A percentile compares a stretch with the other conserved stretches of the same genome.
phyloP scores from a whole-genome alignment of 64 coral and sea anemone genomes.

The Platygyra sinensis region DNA sequence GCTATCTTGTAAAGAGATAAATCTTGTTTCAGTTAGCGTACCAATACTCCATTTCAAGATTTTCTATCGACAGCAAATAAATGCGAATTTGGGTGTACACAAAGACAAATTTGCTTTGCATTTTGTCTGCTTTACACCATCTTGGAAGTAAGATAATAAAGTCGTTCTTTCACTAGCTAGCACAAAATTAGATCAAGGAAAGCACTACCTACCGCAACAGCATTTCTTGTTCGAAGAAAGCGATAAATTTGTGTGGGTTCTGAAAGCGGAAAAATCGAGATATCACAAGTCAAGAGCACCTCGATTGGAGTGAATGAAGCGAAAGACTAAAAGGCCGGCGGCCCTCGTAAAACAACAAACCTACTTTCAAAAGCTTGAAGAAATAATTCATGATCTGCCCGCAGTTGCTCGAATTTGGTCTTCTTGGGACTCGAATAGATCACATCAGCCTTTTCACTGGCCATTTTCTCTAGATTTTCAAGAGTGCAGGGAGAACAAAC shows the following conservation, averaged over 20 bases:
- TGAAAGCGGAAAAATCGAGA: constrained; percentile 30
- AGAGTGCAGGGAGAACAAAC: neutral
- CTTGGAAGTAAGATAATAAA: neutral
- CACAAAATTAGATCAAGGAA: neutral
- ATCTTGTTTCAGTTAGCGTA: neutral
- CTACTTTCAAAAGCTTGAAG: constrained; percentile 95
- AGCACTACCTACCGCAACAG: constrained; percentile 76
- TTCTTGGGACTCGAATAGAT: constrained; percentile 73
- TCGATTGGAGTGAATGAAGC: neutral
- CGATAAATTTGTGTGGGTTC: constrained; percentile 99
- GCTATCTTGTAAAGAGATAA: neutral
- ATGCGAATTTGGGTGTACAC: neutral
- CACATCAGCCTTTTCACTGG: constrained; percentile 70
- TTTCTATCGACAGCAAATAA: neutral
- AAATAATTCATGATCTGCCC: constrained; percentile 96
- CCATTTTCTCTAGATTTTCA: constrained; percentile 45
- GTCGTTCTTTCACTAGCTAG: neutral
- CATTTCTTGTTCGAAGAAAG: constrained; percentile 96
- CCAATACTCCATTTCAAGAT: neutral
- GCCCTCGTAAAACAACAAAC: constrained; percentile 28
- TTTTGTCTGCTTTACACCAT: too few species aligned
- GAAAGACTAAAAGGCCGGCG: neutral
- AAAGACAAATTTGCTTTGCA: neutral
- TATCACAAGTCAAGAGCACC: neutral
- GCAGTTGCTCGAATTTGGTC: constrained; percentile 95